Percentiles rank a stretch among this genome's conserved stretches.
Conservation (phyloP, 2,797 vertebrate genomes). For the Bothrops alternatus region DNA sequence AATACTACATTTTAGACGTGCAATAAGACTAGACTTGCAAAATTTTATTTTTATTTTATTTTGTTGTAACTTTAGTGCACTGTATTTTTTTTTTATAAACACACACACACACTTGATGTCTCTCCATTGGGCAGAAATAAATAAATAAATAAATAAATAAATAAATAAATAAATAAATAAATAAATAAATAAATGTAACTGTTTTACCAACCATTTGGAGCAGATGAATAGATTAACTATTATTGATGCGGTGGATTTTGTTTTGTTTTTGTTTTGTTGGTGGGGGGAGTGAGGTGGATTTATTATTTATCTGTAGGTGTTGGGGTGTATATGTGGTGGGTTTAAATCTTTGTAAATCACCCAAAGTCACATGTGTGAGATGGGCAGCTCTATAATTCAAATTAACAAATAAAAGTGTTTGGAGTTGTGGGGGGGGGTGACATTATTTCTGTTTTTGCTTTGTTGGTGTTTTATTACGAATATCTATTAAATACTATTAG, state of each 20-base stretch:
- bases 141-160: not conserved
- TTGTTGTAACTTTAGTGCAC: not conserved
- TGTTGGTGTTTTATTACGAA: not conserved
- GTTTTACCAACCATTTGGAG: not conserved
- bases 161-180: too few relatives aligned
- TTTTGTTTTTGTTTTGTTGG: not conserved
- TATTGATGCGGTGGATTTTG: not conserved
- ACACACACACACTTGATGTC: not conserved
- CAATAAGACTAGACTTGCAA: not conserved
- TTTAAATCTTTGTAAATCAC: not conserved
- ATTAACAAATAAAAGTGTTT: not conserved
- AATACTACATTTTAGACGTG: not conserved
- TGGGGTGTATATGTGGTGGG: not conserved
- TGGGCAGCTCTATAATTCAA: not conserved
- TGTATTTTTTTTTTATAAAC: not conserved
- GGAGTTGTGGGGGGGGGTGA: not conserved
- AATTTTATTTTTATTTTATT: not conserved
- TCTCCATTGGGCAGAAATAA: not conserved
- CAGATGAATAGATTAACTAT: not conserved
- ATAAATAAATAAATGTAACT: too few relatives aligned
- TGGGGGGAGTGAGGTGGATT: not conserved
- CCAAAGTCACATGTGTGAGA: not conserved
- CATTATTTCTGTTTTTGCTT: not conserved
- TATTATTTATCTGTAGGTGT: not conserved
- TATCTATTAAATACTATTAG: not conserved